Base-by-base conservation (phyloP, 2,797 vertebrate genomes). In the Stomatorhinus walkeri region DNA sequence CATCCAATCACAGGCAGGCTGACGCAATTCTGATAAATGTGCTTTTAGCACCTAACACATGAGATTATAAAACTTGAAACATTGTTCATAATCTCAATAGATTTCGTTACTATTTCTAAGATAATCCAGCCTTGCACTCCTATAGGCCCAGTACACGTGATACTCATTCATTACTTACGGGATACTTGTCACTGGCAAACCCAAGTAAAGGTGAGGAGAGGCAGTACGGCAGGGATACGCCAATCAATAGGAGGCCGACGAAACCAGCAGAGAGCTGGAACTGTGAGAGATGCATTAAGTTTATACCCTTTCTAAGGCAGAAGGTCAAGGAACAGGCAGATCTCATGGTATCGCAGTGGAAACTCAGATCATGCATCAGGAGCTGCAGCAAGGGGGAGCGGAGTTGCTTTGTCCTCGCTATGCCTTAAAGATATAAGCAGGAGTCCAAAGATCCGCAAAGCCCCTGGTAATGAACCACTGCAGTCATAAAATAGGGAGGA, bases 171-270 rank as follows among this genome's bases (percentile, higher is more conserved):
- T 19, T 54, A 54, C 52, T 54, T n/a, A 56, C 54, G 19, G 54
- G 54, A 90, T 94, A 95, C 93, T 95, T 98, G 92, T 99, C 98
- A 0, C 97, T 97, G 46, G 98, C 76, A 1, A 96, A 91, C 3
- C 98, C 98, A 1, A 98, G 92, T 0, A 98, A 85, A 0, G 98
- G 98, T 3, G 98, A 98, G 3, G 95, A 96, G 87, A 98, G 89
- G 0, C 96, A 93, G 36, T 99, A 99, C 0, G 96, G 96, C 9
- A 98, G 90, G 0, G 97, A 97, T 88, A 99, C 91, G 12, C 97
- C 97, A 0, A 99, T 95, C 94, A 98, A 97, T 59, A 99, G 96
- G 90, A 99, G 94, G 59, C 98, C 98, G 89, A 99, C 97, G 0
- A 96, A 96, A 89, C 96, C 96, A 88, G 95, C 5, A 24, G 96